phyloP scores from a whole-genome alignment of 2,113 vertebrate species.

The Otus sunia region DNA sequence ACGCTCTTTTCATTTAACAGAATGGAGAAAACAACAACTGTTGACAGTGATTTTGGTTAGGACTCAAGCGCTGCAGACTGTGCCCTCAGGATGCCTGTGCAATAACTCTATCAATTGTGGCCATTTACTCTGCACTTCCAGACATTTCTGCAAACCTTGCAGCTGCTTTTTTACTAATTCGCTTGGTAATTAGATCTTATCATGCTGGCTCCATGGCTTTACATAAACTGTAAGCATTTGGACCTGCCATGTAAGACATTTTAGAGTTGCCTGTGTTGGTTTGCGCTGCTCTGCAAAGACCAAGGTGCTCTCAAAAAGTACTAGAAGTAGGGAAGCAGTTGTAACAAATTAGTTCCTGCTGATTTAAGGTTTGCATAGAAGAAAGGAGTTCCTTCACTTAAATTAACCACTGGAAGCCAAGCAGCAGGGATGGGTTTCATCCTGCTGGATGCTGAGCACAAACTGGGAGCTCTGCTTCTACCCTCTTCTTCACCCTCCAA shows the following conservation, averaged over 20 bases:
- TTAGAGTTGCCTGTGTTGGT: background rate
- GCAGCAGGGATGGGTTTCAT: background rate
- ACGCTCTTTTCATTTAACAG: slow-evolving; percentile 40
- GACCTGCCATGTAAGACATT: slow-evolving; percentile 38
- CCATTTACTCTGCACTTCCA: slow-evolving; percentile 45
- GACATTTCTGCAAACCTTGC: slow-evolving; percentile 68
- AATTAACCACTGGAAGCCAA: background rate
- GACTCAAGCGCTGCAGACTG: slow-evolving; percentile 33
- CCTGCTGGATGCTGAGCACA: background rate
- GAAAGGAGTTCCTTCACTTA: background rate
- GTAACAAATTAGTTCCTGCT: background rate
- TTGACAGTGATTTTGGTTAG: slow-evolving; percentile 46
- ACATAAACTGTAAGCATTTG: slow-evolving; percentile 63
- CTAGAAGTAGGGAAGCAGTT: background rate
- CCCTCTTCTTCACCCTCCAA: background rate
- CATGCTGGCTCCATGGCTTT: slow-evolving; percentile 65
- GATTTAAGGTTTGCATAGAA: background rate
- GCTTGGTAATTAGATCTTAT: slow-evolving; percentile 65
- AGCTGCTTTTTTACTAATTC: slow-evolving; percentile 67
- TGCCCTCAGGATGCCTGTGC: slow-evolving; percentile 57
- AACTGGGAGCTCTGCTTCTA: background rate
- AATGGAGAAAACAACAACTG: slow-evolving; percentile 38
- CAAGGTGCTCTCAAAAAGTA: background rate
- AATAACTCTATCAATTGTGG: slow-evolving; percentile 59
- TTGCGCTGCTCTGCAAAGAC: background rate